Conservation (phyloP, 2,888 invertebrate species). For the Drosophila meridionalis region DNA sequence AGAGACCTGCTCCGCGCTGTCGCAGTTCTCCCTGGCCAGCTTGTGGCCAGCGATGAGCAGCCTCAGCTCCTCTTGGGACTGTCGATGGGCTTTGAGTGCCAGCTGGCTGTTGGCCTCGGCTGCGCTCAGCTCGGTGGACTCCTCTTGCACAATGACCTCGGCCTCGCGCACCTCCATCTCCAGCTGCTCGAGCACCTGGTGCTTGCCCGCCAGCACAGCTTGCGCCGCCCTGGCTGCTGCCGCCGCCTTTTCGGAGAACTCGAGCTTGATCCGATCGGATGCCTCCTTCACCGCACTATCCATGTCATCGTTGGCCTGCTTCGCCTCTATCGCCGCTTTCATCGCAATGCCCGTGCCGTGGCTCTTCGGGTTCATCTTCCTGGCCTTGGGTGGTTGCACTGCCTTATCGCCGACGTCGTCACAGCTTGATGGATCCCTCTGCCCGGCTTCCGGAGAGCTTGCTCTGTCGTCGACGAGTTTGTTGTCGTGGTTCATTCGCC, state of each 20-base stretch:
- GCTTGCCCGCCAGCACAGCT: constrained; percentile 89
- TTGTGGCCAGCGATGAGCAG: constrained; percentile 85
- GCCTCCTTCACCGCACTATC: constrained; percentile 90
- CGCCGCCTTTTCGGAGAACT: constrained; percentile 89
- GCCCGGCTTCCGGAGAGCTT: background rate
- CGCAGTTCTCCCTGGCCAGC: constrained; percentile 86
- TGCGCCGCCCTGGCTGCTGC: constrained; percentile 90
- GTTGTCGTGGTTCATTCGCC: background rate
- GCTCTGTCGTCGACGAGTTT: background rate
- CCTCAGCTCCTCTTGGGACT: constrained; percentile 86
- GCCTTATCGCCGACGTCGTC: background rate
- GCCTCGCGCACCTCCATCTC: constrained; percentile 89
- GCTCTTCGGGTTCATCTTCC: background rate
- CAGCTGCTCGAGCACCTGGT: constrained; percentile 88
- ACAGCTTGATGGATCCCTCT: background rate
- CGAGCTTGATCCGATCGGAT: constrained; percentile 89
- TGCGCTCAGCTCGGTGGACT: constrained; percentile 87
- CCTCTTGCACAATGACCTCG: constrained; percentile 87
- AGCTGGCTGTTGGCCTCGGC: constrained; percentile 87
- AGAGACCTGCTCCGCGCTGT: constrained; percentile 87
- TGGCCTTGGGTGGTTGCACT: background rate
- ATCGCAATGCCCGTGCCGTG: constrained; percentile 88
- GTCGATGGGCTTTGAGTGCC: constrained; percentile 87
- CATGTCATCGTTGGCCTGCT: constrained; percentile 80
- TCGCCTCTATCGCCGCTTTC: constrained; percentile 89